A percentile compares a stretch with the other conserved stretches of the same genome.
Evolutionary conservation across 1,140 invertebrate genomes (phyloP).

Genomic region (Drosophila kohkoa): DNA sequence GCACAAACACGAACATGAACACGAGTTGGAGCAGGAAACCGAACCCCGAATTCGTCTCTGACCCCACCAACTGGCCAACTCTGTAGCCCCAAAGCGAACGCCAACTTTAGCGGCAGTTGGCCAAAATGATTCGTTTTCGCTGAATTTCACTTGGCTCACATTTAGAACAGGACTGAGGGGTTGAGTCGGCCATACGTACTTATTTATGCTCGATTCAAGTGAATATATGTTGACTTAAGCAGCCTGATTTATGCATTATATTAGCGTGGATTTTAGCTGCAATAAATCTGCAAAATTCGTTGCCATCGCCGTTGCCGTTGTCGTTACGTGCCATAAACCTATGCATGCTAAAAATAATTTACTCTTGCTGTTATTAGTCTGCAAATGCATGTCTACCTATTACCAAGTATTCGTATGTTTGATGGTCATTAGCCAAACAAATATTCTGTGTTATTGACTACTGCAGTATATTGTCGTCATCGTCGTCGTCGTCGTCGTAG

Average conservation of each 20-base stretch:
- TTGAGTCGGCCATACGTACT: slow-evolving; percentile 20
- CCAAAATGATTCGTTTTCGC: slow-evolving; percentile 72
- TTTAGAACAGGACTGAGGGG: slow-evolving; percentile 16
- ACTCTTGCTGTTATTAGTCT: slow-evolving; percentile 32
- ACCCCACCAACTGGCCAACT: neutral
- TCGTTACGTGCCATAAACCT: slow-evolving; percentile 58
- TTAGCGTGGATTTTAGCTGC: slow-evolving; percentile 76
- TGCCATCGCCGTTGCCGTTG: neutral
- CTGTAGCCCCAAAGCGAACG: neutral
- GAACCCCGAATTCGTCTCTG: slow-evolving; percentile 16
- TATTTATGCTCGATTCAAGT: slow-evolving; percentile 60
- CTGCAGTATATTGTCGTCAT: neutral
- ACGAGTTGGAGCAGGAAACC: neutral
- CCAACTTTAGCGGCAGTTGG: slow-evolving; percentile 28
- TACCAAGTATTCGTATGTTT: neutral
- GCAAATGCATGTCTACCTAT: slow-evolving; percentile 27
- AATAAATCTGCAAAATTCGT: slow-evolving; percentile 71
- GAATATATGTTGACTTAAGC: slow-evolving; percentile 74
- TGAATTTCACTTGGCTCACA: slow-evolving; percentile 73
- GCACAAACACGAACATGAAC: slow-evolving; percentile 8
- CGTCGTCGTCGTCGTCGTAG: no score
- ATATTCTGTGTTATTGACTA: slow-evolving; percentile 4
- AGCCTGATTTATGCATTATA: slow-evolving; percentile 81
- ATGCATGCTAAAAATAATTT: slow-evolving; percentile 56
- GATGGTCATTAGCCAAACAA: neutral